phyloP scores from a whole-genome alignment of 2,113 vertebrate species.

The Pachypanchax playfairii region DNA sequence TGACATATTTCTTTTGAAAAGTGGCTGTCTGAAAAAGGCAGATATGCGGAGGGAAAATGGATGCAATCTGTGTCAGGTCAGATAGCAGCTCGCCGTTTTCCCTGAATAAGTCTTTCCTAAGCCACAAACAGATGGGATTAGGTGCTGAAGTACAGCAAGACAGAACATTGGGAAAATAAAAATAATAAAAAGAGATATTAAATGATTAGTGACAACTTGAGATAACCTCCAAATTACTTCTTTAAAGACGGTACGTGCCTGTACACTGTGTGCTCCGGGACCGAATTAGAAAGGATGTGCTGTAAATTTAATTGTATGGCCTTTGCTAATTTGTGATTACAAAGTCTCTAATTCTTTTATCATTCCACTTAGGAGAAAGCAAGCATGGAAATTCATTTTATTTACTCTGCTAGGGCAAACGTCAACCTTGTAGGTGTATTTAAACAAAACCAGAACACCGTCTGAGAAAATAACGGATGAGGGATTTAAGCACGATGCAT shows the following conservation, averaged over 20 bases:
- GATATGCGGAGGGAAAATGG: conserved; percentile 58
- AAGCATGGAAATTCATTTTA: conserved; percentile 16
- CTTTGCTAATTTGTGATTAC: conserved; percentile 9
- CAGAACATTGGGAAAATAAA: conserved; percentile 32
- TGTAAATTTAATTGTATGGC: not conserved
- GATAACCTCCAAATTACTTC: conserved; percentile 51
- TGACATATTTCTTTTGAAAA: conserved; percentile 70
- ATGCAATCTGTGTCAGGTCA: conserved; percentile 69
- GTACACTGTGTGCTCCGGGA: not conserved
- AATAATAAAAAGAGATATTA: conserved; percentile 17
- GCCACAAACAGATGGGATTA: conserved; percentile 63
- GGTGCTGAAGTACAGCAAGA: conserved; percentile 42
- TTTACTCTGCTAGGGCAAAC: conserved; percentile 12
- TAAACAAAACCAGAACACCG: conserved; percentile 54
- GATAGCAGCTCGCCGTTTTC: conserved; percentile 53
- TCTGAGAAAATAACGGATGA: conserved; percentile 48
- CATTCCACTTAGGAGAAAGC: conserved; percentile 9
- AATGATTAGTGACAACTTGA: conserved; percentile 30
- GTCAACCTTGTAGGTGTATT: conserved; percentile 30
- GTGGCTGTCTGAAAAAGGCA: conserved; percentile 58
- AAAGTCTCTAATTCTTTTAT: conserved; percentile 29
- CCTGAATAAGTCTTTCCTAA: conserved; percentile 57
- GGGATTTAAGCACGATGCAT: conserved; percentile 55
- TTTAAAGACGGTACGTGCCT: conserved; percentile 7
- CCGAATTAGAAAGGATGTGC: not conserved